phyloP scores from a whole-genome alignment of 2,888 invertebrate species.

The Tipula vernalis region DNA sequence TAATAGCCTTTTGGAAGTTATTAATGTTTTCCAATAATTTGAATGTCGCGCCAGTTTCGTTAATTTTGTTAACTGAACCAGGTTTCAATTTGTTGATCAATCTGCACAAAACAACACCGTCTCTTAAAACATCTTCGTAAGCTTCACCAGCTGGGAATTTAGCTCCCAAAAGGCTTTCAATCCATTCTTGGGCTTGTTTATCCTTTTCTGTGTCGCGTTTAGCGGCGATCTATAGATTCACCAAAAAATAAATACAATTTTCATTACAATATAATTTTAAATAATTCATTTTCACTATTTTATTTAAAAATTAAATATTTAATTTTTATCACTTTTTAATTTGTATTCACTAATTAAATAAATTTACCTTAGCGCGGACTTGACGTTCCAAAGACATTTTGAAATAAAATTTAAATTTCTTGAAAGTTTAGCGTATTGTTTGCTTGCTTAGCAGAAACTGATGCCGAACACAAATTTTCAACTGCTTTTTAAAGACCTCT shows the following conservation, averaged over 20 bases:
- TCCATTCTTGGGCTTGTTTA: conserved; percentile 84
- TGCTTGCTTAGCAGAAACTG: conserved; percentile 25
- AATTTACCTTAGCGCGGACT: conserved; percentile 75
- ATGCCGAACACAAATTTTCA: conserved; percentile 25
- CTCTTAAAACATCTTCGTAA: conserved; percentile 82
- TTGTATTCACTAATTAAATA: conserved; percentile 10
- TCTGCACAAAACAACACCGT: conserved; percentile 86
- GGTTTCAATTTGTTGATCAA: conserved; percentile 90
- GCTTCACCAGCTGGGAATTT: conserved; percentile 70
- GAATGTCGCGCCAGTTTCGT: conserved; percentile 91
- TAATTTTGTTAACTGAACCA: conserved; percentile 79
- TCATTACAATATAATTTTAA: neutral
- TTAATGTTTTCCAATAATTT: conserved; percentile 99
- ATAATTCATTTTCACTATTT: neutral
- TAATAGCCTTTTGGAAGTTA: conserved; percentile 72
- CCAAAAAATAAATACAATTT: neutral
- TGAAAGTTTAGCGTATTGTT: conserved; percentile 22
- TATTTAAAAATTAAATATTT: neutral
- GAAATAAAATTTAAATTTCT: conserved; percentile 22
- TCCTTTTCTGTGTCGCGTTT: conserved; percentile 75
- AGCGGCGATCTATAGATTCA: conserved; percentile 52
- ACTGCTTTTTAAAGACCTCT: conserved; percentile 22
- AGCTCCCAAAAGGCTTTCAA: conserved; percentile 73
- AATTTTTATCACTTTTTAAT: neutral
- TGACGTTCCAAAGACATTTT: conserved; percentile 86